Evolutionary conservation across 1,140 invertebrate genomes (phyloP).

Genomic region (Orussus abietinus): DNA sequence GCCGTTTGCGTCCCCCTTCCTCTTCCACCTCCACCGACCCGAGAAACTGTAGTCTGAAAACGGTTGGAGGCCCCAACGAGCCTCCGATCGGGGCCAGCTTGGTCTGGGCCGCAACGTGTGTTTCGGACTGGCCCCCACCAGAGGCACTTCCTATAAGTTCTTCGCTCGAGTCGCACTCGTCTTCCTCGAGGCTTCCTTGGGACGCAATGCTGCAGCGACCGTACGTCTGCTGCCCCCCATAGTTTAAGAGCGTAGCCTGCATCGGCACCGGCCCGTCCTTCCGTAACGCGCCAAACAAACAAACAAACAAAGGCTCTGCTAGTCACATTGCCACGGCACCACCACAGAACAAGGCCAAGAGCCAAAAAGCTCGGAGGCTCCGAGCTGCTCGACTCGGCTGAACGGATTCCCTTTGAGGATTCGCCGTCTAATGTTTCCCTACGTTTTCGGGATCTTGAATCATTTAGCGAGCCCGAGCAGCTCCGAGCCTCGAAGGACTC

Average conservation of each 20-base stretch:
- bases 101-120: conserved; percentile 45
- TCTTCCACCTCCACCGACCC: conserved; percentile 83
- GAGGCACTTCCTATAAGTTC: conserved; percentile 48
- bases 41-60: conserved; percentile 77
- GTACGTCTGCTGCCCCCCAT: conserved; percentile 47
- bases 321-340: conserved; percentile 45
- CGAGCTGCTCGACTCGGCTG: conserved; percentile 8
- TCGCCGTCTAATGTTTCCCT: conserved; percentile 9
- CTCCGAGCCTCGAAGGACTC: conserved; percentile 7
- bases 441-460: conserved; percentile 7
- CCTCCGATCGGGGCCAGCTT: conserved; percentile 48
- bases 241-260: conserved; percentile 50
- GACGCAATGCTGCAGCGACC: conserved; percentile 48
- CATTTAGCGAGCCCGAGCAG: not conserved
- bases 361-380: conserved; percentile 17
- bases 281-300: conserved; percentile 47
- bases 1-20: conserved; percentile 65
- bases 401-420: conserved; percentile 4
- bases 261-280: conserved; percentile 46
- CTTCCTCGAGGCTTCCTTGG: conserved; percentile 50
- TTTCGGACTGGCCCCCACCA: conserved; percentile 46
- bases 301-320: conserved; percentile 51
- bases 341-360: conserved; percentile 27
- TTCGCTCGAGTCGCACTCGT: conserved; percentile 52
- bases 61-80: conserved; percentile 54